phyloP scores from a whole-genome alignment of 2,888 invertebrate species.

The Ferrisia virgata region DNA sequence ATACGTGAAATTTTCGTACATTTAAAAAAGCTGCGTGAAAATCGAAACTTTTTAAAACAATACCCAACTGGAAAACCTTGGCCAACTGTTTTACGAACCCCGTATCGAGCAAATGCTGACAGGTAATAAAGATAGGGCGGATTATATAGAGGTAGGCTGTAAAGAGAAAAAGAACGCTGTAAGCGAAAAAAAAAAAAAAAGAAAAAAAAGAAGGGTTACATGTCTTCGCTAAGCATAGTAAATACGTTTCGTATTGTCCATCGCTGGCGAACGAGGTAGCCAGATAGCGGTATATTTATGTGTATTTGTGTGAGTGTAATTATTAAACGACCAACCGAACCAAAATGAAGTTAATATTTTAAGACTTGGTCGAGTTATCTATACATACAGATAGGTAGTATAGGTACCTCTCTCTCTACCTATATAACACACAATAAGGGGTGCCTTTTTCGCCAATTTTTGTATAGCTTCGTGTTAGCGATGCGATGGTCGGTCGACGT shows the following conservation, averaged over 20 bases:
- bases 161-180: neutral
- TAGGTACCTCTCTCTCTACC: no score
- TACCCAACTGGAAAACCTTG: no score
- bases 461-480: neutral
- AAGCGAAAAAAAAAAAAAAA: neutral
- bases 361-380: neutral
- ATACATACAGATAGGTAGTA: neutral
- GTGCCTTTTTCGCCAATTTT: neutral
- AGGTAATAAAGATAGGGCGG: slow-evolving; percentile 12
- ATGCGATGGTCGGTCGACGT: no score
- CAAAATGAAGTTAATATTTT: neutral
- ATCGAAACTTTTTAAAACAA: no score
- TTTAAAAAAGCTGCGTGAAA: neutral
- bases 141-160: neutral
- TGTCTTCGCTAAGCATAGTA: neutral
- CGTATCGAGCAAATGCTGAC: neutral
- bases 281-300: neutral
- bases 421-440: no score
- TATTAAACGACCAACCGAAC: neutral
- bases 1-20: no score
- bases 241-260: slow-evolving; percentile 14
- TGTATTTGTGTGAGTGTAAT: neutral
- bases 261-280: no score
- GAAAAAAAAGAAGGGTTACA: no score
- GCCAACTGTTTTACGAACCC: neutral